Evolutionary conservation across 2,797 vertebrate species (phyloP).

Genomic region (Eulemur albifrons): DNA sequence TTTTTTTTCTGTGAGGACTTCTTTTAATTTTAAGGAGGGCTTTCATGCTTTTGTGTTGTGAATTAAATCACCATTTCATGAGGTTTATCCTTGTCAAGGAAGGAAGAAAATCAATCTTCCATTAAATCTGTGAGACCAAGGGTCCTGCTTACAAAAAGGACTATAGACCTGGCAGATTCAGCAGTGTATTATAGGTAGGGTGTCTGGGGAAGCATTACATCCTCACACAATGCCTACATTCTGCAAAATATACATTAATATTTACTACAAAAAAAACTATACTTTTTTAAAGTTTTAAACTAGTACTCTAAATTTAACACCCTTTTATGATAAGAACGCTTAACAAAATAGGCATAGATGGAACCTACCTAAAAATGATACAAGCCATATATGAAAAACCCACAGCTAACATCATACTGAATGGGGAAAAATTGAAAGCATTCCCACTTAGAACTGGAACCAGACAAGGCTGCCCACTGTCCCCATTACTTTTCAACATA

Average conservation of each 20-base stretch:
- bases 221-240: background rate
- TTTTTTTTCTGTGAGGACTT: slow-evolving; percentile 43
- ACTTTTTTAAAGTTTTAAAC: background rate
- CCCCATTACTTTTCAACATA: too few relatives aligned
- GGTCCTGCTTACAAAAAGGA: background rate
- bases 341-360: too few relatives aligned
- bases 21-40: slow-evolving; percentile 65
- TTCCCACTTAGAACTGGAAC: too few relatives aligned
- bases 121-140: slow-evolving; percentile 50
- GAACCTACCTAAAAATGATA: too few relatives aligned
- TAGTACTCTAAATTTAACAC: too few relatives aligned
- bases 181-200: rapidly evolving
- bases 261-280: background rate
- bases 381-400: too few relatives aligned
- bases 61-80: slow-evolving; percentile 69
- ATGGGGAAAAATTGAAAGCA: too few relatives aligned
- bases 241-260: background rate
- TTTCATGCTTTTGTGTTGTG: slow-evolving; percentile 60
- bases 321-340: too few relatives aligned
- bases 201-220: background rate
- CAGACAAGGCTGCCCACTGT: too few relatives aligned
- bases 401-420: too few relatives aligned
- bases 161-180: background rate
- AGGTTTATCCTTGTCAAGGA: slow-evolving; percentile 53
- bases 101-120: slow-evolving; percentile 65